Percentiles rank a stretch among this genome's conserved stretches.
These are phyloP conservation scores for Fringilla coelebs DNA, from an alignment of 2,797 vertebrate genomes.

Conservation along the genomic window DNA sequence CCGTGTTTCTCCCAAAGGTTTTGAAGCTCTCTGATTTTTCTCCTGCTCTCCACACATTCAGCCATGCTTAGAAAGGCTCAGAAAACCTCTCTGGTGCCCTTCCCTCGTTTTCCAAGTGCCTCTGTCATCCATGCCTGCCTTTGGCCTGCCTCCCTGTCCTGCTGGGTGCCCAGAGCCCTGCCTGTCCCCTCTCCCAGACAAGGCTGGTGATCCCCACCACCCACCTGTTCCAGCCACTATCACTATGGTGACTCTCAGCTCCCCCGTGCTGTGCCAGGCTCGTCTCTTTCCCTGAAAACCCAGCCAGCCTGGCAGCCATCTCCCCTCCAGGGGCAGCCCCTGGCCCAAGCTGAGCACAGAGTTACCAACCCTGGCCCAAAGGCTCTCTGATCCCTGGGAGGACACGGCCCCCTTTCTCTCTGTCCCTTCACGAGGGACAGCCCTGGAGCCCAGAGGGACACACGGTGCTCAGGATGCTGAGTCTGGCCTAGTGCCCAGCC, in stretches of 20 bases:
- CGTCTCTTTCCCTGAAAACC: background rate
- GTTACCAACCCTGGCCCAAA: background rate
- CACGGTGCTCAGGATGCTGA: background rate
- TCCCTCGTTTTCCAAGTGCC: background rate
- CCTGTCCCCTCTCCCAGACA: background rate
- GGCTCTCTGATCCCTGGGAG: background rate
- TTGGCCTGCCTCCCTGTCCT: background rate
- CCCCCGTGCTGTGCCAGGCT: background rate
- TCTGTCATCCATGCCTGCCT: background rate
- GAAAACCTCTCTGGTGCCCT: background rate
- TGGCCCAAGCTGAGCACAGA: background rate
- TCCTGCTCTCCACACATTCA: background rate
- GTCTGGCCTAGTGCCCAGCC: background rate
- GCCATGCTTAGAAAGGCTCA: background rate
- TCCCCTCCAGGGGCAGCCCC: background rate
- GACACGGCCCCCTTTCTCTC: background rate
- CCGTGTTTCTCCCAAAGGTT: background rate
- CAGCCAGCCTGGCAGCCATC: background rate
- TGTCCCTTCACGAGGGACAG: background rate
- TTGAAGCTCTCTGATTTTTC: background rate
- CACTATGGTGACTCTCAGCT: slow-evolving; percentile 36
- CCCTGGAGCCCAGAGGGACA: background rate
- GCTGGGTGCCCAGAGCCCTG: background rate
- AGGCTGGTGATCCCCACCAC: background rate
- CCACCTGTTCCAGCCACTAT: background rate